phyloP scores from a whole-genome alignment of 1,140 invertebrate genomes.

The Trinorchestia longiramus region DNA sequence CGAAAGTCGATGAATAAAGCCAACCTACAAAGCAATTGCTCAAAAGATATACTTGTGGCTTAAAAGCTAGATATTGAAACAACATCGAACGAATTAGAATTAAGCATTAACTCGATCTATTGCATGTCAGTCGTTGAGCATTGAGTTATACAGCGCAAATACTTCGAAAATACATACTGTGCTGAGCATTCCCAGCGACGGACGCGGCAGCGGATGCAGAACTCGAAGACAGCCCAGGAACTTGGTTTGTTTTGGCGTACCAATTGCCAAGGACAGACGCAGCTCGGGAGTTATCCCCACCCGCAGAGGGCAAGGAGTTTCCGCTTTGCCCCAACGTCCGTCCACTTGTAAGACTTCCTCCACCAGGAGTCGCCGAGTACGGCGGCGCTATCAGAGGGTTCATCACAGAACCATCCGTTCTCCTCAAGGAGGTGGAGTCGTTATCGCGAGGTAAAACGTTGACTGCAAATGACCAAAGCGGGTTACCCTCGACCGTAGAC shows the following conservation, averaged over 20 bases:
- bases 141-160: slow-evolving; percentile 17
- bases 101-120: slow-evolving; percentile 30
- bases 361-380: slow-evolving; percentile 4
- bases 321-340: neutral
- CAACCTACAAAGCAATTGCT: slow-evolving; percentile 22
- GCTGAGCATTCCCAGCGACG: slow-evolving; percentile 36
- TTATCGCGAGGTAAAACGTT: slow-evolving; percentile 66
- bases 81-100: slow-evolving; percentile 19
- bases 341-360: neutral
- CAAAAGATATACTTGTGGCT: slow-evolving; percentile 13
- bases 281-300: slow-evolving; percentile 44
- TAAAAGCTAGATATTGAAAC: slow-evolving; percentile 17
- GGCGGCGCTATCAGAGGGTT: slow-evolving; percentile 32
- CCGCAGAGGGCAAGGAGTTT: neutral
- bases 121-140: neutral
- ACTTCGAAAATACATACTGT: slow-evolving; percentile 48
- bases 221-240: slow-evolving; percentile 20
- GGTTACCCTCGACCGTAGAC: slow-evolving; percentile 63
- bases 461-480: slow-evolving; percentile 66
- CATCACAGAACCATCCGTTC: slow-evolving; percentile 1
- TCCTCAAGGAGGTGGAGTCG: slow-evolving; percentile 44
- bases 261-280: slow-evolving; percentile 42
- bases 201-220: neutral
- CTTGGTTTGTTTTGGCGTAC: slow-evolving; percentile 26
- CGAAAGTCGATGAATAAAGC: neutral